A percentile compares a stretch with the other conserved stretches of the same genome.
Evolutionary conservation across 2,888 invertebrate species (phyloP).

Genomic region (Arrhopalites spinosus): DNA sequence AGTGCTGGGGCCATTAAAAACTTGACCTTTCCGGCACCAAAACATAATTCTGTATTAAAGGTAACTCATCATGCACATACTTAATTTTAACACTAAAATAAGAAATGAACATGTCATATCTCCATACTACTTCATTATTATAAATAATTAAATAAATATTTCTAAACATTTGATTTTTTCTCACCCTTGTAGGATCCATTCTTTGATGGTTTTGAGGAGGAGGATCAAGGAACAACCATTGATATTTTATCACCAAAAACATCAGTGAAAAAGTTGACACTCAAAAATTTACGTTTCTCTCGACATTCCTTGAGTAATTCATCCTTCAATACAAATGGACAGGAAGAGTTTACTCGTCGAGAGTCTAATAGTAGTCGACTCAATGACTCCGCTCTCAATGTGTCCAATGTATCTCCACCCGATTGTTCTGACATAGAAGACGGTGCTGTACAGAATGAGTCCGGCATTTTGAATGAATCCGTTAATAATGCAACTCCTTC

Average conservation of each 20-base stretch:
- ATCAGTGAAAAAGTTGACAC: conserved; percentile 50
- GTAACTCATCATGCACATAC: conserved; percentile 38
- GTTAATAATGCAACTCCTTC: conserved; percentile 28
- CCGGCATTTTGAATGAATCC: conserved; percentile 16
- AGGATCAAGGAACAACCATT: conserved; percentile 63
- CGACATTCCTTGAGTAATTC: conserved; percentile 26
- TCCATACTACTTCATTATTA: neutral
- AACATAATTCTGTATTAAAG: conserved; percentile 42
- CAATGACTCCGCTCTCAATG: conserved; percentile 3
- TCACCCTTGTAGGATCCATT: conserved; percentile 69
- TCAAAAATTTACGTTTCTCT: conserved; percentile 40
- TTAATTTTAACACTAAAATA: no score
- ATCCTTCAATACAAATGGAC: conserved; percentile 4
- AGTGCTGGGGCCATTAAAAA: conserved; percentile 40
- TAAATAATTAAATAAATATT: neutral
- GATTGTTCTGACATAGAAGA: conserved; percentile 8
- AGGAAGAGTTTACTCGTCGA: neutral
- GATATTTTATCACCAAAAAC: conserved; percentile 53
- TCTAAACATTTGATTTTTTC: neutral
- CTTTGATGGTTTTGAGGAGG: conserved; percentile 86
- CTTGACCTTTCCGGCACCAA: conserved; percentile 46
- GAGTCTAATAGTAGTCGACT: neutral
- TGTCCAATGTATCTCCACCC: conserved; percentile 8
- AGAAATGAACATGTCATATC: no score
- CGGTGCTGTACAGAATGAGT: neutral